Conservation (phyloP, 2,888 invertebrate genomes). For the Tinea pellionella region DNA sequence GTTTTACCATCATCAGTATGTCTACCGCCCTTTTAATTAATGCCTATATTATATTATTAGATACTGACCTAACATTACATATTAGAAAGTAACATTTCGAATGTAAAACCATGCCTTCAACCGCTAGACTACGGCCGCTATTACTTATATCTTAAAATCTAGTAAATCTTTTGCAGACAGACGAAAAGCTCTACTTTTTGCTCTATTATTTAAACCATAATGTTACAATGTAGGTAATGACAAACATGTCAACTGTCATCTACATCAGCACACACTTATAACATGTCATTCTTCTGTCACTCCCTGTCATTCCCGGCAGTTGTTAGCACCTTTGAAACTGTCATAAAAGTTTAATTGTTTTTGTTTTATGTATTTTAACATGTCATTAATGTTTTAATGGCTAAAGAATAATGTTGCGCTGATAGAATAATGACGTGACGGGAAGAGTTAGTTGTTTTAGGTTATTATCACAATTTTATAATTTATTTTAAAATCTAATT, state of each 20-base stretch:
- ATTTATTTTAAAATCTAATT: not conserved
- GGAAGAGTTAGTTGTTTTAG: not conserved
- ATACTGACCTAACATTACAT: too few relatives aligned
- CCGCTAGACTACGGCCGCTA: too few relatives aligned
- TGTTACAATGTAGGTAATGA: not conserved
- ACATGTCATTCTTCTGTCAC: slow-evolving; percentile 6
- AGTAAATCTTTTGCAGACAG: too few relatives aligned
- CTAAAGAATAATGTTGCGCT: not conserved
- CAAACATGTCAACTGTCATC: not conserved
- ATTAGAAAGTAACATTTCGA: too few relatives aligned
- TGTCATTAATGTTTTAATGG: slow-evolving; percentile 7
- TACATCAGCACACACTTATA: not conserved
- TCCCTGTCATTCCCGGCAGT: not conserved
- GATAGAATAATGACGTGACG: slow-evolving; percentile 6
- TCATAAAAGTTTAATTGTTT: slow-evolving; percentile 12
- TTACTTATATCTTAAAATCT: too few relatives aligned
- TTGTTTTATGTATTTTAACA: slow-evolving; percentile 9
- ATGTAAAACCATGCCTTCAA: too few relatives aligned
- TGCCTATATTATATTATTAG: too few relatives aligned
- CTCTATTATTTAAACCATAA: not conserved
- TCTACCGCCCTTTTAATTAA: too few relatives aligned
- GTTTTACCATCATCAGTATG: too few relatives aligned
- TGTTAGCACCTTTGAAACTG: slow-evolving; percentile 4
- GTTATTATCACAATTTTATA: not conserved
- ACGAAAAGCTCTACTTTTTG: not conserved